Base-by-base conservation (phyloP, 2,113 vertebrate genomes). In the Gopherus evgoodei region DNA sequence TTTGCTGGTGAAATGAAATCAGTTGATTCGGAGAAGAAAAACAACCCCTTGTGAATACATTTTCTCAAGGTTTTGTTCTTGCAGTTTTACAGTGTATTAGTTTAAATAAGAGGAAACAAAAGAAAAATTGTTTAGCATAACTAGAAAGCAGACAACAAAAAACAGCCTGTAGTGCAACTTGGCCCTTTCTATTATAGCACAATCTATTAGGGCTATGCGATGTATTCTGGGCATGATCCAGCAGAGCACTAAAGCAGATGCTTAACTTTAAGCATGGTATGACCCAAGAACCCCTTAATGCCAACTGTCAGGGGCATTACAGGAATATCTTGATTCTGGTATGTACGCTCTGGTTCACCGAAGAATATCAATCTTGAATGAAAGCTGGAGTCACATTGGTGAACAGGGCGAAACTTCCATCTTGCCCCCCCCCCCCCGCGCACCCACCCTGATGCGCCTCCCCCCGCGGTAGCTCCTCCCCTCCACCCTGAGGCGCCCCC, bases 1-100 rank as follows among this genome's bases (percentile, higher is more conserved):
- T 56, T 69, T 95, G 59, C 5, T 81, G 1, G 29, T 80, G 59
- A 87, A 87, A 82, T 14, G 12, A 0, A n/a, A 79, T 1, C 44
- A 53, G 42, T 27, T 52, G n/a, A 21, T 88, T 89, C 49, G 94
- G 56, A 94, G 76, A 54, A 91, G 49, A 90, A 94, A 93, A 42
- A n/a, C 52, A 84, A 9, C n/a, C 29, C 79, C 80, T 56, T 76
- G 21, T 17, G 11, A 82, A 24, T 81, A 94, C 1, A 5, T 10
- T 86, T 87, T 57, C 69, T 88, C 24, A 49, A 91, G 9, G n/a
- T 79, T 89, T 89, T 83, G 16, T 9, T 90, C 59, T 69, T 14
- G 62, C 24, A 83, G 83, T 29, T 52, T 84, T 84, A n/a, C 27
- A 92, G 9, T 2, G 50, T 12, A 42, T 19, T 83, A 22, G 5